Evolutionary conservation across 2,888 invertebrate genomes (phyloP).

Genomic region (Osmoderma eremita): DNA sequence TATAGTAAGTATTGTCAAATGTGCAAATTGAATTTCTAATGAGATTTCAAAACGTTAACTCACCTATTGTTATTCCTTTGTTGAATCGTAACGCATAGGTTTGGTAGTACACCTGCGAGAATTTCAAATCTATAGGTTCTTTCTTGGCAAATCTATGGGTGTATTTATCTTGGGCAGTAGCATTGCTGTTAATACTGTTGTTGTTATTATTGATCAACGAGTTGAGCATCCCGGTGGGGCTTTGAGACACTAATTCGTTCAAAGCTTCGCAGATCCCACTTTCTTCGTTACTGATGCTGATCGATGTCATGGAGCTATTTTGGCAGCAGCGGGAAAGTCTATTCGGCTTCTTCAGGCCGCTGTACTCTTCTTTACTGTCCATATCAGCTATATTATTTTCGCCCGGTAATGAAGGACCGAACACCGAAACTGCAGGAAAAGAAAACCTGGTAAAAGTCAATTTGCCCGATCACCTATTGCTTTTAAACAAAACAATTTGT

Average conservation of each 20-base stretch:
- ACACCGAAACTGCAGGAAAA: background rate
- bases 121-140: slow-evolving; percentile 74
- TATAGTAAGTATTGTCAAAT: too few relatives aligned
- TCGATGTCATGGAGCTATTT: slow-evolving; percentile 54
- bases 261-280: slow-evolving; percentile 51
- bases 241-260: slow-evolving; percentile 49
- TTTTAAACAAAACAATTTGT: slow-evolving; percentile 2
- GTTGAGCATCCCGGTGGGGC: slow-evolving; percentile 43
- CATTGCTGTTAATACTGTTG: slow-evolving; percentile 23
- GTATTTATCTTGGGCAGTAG: slow-evolving; percentile 46
- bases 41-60: slow-evolving; percentile 59
- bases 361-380: slow-evolving; percentile 18
- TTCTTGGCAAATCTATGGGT: slow-evolving; percentile 67
- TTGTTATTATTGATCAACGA: slow-evolving; percentile 52
- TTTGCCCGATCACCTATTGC: background rate
- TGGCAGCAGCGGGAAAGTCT: slow-evolving; percentile 59
- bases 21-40: too few relatives aligned
- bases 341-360: slow-evolving; percentile 23
- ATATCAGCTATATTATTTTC: background rate
- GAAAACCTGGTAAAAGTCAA: background rate
- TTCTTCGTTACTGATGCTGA: slow-evolving; percentile 49
- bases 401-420: background rate
- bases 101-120: slow-evolving; percentile 73
- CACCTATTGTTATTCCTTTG: slow-evolving; percentile 70
- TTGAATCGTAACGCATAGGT: slow-evolving; percentile 68